Percentiles rank a stretch among this genome's conserved stretches.
Conservation (phyloP, 2,888 invertebrate species). For the Leptura quadrifasciata region DNA sequence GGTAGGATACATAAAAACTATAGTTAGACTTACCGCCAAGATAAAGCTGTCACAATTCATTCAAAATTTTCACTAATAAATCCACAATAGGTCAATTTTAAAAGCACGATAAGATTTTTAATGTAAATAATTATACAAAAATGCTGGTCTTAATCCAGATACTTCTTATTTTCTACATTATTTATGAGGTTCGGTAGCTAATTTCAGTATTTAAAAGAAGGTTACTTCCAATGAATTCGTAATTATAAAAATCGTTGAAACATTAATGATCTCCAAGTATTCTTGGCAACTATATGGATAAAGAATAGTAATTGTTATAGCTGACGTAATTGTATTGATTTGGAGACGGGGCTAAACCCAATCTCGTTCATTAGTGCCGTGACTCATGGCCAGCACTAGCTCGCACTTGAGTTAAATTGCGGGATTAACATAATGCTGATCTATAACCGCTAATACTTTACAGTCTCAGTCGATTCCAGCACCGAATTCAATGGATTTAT, state of each 20-base stretch:
- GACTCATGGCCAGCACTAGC: slow-evolving; percentile 51
- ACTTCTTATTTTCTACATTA: slow-evolving; percentile 17
- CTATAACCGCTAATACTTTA: slow-evolving; percentile 48
- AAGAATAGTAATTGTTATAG: slow-evolving; percentile 54
- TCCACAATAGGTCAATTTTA: background rate
- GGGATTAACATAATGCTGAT: slow-evolving; percentile 58
- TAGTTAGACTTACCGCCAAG: background rate
- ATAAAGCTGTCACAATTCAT: no score
- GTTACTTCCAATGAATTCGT: slow-evolving; percentile 27
- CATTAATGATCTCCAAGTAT: slow-evolving; percentile 36
- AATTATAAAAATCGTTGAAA: slow-evolving; percentile 38
- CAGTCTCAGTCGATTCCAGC: slow-evolving; percentile 39
- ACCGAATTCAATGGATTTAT: slow-evolving; percentile 42
- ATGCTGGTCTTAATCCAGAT: background rate
- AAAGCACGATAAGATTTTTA: background rate
- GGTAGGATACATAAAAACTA: no score
- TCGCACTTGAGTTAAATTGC: slow-evolving; percentile 55
- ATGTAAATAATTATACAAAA: background rate
- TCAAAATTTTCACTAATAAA: background rate
- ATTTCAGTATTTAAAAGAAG: slow-evolving; percentile 28
- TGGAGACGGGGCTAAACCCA: slow-evolving; percentile 51
- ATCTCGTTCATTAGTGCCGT: slow-evolving; percentile 56
- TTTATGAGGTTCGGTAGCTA: slow-evolving; percentile 12
- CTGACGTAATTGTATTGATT: slow-evolving; percentile 59
- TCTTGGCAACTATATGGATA: slow-evolving; percentile 37